Evolutionary conservation across 2,888 invertebrate genomes (phyloP).

Genomic region (Drosophila falleni): DNA sequence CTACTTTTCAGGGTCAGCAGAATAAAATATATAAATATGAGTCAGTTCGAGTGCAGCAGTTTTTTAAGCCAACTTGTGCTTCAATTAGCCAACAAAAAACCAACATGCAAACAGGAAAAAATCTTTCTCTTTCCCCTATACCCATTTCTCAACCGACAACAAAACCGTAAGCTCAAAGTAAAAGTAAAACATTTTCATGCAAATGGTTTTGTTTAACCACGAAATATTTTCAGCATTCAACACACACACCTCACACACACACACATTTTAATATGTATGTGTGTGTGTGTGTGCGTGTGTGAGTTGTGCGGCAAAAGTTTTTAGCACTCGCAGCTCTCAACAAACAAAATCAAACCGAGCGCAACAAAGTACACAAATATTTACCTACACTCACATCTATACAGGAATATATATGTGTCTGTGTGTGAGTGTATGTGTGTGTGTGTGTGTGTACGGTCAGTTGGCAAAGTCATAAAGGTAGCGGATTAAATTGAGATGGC

Average conservation of each 20-base stretch:
- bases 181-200: conserved; percentile 74
- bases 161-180: conserved; percentile 55
- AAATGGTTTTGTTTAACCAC: conserved; percentile 76
- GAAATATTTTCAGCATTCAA: conserved; percentile 70
- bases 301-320: conserved; percentile 70
- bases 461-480: conserved; percentile 43
- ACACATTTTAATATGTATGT: background rate
- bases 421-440: background rate
- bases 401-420: background rate
- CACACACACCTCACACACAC: conserved; percentile 38
- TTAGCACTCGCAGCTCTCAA: conserved; percentile 52
- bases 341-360: conserved; percentile 81
- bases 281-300: conserved; percentile 35
- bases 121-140: background rate
- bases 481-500: conserved; percentile 17
- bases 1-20: conserved; percentile 36
- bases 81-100: conserved; percentile 61
- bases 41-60: conserved; percentile 23
- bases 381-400: conserved; percentile 51
- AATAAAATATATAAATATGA: conserved; percentile 50
- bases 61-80: conserved; percentile 47
- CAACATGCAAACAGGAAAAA: conserved; percentile 44
- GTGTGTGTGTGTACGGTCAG: conserved; percentile 43
- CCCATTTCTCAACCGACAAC: conserved; percentile 7
- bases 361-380: conserved; percentile 76